Base-by-base conservation (phyloP, 2,797 vertebrate species). In the Diglossa cyanea region DNA sequence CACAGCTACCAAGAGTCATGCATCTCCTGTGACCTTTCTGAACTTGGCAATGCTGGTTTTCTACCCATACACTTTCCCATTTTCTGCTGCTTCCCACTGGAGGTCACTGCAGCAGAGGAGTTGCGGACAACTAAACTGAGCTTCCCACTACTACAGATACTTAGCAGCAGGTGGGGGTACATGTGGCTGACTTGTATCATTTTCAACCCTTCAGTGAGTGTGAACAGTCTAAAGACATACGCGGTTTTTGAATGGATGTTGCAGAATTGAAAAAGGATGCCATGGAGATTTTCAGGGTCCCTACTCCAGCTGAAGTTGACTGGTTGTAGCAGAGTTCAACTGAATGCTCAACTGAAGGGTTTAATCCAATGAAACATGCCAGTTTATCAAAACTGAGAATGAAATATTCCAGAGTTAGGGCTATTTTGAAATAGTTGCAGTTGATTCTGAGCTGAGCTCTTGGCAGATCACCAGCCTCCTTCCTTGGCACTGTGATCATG, bases 51-150 rank as follows among this genome's bases (percentile, higher is more conserved):
- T 50, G 30, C 39, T 55, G 35, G 35, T 82, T 76, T 82, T 7
- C 42, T 48, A 39, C 47, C 19, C 61, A 19, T 23, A 13, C 0
- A 11, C 24, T 87, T 73, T 55, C 55, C 67, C 48, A 11, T 87
- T 85, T 93, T 74, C 72, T 95, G 13, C 30, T 87, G 63, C 48
- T 95, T 93, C 86, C 86, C 76, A 62, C 84, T 73, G 88, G 81
- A 93, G 74, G 77, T 95, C 90, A 94, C 78, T 92, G 86, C 23
- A 9, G 70, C 54, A 83, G 91, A 77, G 72, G 28, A 82, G 12
- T 80, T 87, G 68, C 30, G 63, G 67, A 54, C 50, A 42, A 4
- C 11, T 51, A 30, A 44, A 67, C 14, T 26, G 39, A 84, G 39
- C 21, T 94, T 83, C 76, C 58, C 44, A 42, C 44, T 48, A 11